Evolutionary conservation across 2,797 vertebrate species (phyloP).

Genomic region (Betta splendens): DNA sequence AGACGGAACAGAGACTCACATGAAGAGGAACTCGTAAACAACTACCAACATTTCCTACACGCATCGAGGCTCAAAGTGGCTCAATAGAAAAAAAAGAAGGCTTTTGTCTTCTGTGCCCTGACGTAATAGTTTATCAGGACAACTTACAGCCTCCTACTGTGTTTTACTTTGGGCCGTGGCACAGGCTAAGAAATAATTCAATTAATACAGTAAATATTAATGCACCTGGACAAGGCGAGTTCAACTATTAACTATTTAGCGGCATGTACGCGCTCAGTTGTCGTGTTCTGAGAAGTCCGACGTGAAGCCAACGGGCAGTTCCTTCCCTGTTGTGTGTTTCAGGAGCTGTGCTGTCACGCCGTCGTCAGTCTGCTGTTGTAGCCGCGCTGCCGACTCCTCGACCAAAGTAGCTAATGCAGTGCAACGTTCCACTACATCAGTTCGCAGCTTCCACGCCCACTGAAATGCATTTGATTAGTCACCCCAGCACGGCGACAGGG

Average conservation of each 20-base stretch:
- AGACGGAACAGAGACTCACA: constrained; percentile 27
- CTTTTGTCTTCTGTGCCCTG: constrained; percentile 10
- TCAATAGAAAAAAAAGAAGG: constrained; percentile 35
- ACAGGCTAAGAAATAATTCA: no score
- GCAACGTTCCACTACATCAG: constrained; percentile 60
- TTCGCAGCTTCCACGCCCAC: constrained; percentile 64
- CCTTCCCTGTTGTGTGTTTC: constrained; percentile 4
- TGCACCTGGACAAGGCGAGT: constrained; percentile 19
- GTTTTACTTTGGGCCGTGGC: constrained; percentile 34
- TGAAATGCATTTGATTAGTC: constrained; percentile 79
- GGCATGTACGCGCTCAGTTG: no score
- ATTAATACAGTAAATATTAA: constrained; percentile 19
- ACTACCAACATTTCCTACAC: constrained; percentile 41
- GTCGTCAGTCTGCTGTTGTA: constrained; percentile 29
- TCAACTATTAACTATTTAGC: no score
- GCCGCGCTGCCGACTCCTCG: constrained; percentile 38
- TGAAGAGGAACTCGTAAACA: constrained; percentile 29
- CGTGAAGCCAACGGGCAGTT: neutral
- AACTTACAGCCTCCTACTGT: constrained; percentile 27
- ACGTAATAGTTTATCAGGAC: constrained; percentile 32
- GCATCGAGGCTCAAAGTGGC: constrained; percentile 19
- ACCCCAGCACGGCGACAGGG: constrained; percentile 61
- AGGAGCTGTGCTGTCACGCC: constrained; percentile 15
- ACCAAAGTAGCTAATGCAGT: constrained; percentile 55
- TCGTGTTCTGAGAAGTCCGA: constrained; percentile 1